Conservation (phyloP, 2,888 invertebrate species). For the Platynereis dumerilii region DNA sequence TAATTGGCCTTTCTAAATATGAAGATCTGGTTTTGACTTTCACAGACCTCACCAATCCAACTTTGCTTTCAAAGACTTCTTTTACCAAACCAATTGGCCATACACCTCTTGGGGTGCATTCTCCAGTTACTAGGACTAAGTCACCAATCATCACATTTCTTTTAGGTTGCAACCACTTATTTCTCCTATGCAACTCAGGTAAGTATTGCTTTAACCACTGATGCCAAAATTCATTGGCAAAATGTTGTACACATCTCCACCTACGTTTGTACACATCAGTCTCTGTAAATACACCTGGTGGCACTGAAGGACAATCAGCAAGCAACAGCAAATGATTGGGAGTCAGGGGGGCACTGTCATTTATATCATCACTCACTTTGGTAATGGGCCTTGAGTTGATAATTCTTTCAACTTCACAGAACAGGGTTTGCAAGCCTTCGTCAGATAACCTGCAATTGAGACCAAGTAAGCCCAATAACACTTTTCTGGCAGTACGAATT, state of each 20-base stretch:
- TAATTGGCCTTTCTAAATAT: too few species aligned
- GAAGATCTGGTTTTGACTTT: too few species aligned
- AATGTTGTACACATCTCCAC: slow-evolving; percentile 23
- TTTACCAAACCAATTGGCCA: too few species aligned
- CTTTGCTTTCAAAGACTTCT: too few species aligned
- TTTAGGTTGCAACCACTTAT: too few species aligned
- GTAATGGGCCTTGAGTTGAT: slow-evolving; percentile 36
- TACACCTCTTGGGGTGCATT: too few species aligned
- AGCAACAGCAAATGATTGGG: too few species aligned
- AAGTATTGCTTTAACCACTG: slow-evolving; percentile 24
- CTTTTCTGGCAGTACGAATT: slow-evolving; percentile 39
- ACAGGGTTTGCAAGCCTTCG: slow-evolving; percentile 33
- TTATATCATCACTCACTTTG: slow-evolving; percentile 25
- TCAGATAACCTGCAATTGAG: slow-evolving; percentile 25
- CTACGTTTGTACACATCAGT: slow-evolving; percentile 14
- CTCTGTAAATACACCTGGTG: slow-evolving; percentile 19
- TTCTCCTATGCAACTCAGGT: too few species aligned
- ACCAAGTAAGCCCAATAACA: slow-evolving; percentile 30
- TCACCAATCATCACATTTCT: too few species aligned
- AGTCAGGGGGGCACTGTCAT: too few species aligned
- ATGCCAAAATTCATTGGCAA: slow-evolving; percentile 27
- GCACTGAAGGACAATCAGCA: background rate
- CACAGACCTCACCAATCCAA: too few species aligned
- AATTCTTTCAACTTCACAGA: slow-evolving; percentile 33
- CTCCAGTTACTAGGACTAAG: too few species aligned